Evolutionary conservation across 2,797 vertebrate genomes (phyloP), one percentile per base, ranked within the genome.

Genomic region (Bovichtus diacanthus): DNA sequence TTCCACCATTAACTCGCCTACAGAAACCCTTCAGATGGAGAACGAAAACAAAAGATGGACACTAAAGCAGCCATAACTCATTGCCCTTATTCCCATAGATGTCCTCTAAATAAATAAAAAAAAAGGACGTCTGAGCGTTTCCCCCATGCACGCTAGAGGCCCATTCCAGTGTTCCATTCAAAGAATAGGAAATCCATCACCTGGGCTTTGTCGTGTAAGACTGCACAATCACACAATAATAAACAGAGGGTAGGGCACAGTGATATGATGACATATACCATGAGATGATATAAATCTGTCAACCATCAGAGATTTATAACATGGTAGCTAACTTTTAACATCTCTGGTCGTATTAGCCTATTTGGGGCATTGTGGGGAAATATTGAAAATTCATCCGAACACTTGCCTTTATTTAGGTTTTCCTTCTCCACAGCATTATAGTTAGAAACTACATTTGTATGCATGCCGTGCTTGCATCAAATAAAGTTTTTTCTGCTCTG

Each of bases 111-210:
- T 62, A 0, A 53, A 51, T 8, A n/a, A n/a, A n/a, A n/a, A n/a
- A 12, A 47, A 9, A 10, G n/a, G 29, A 41, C n/a, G 11, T 70
- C 50, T 29, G 36, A n/a, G 5, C 34, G 31, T 49, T 62, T 50
- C n/a, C 34, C 19, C 3, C 0, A 15, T 34, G 21, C 23, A 50
- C 47, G 44, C 46, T 23, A 31, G 36, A 59, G 54, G 23, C 13
- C 64, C 16, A 36, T 51, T 53, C 29, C 31, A 56, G 11, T 16
- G 9, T 23, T 49, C 6, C 9, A 72, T 53, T 59, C 10, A 27
- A 50, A 68, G 46, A 7, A 5, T 55, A 50, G 18, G 15, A 56
- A 34, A 74, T 62, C 54, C 29, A 76, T 76, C 47, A 63, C 18
- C 47, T 10, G 21, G 23, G 4, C 50, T 44, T 56, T 55, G 47